These are phyloP conservation scores for Scaptomyza montana DNA, from an alignment of 1,140 invertebrate species.

Conservation along the genomic window DNA sequence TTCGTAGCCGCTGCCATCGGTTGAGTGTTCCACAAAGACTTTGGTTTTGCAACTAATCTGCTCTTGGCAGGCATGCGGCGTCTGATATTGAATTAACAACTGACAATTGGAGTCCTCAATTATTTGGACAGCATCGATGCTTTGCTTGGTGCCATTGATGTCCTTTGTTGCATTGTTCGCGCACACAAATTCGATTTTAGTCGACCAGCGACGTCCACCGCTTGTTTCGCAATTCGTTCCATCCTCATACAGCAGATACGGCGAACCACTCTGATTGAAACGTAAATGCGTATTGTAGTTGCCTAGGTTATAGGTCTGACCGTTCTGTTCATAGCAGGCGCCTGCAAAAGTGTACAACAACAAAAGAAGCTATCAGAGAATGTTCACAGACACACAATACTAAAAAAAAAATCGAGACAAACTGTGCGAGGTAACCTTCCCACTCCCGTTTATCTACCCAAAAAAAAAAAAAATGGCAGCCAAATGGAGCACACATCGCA, in stretches of 20 bases:
- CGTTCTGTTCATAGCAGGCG: constrained; percentile 65
- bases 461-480: too few species aligned
- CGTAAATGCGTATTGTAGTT: constrained; percentile 84
- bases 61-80: constrained; percentile 83
- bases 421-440: not conserved
- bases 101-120: constrained; percentile 84
- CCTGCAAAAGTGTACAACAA: constrained; percentile 65
- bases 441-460: too few species aligned
- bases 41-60: constrained; percentile 77
- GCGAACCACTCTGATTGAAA: constrained; percentile 84
- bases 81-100: constrained; percentile 84
- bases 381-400: not conserved
- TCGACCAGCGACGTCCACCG: constrained; percentile 77
- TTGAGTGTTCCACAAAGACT: constrained; percentile 55
- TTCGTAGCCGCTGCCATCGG: constrained; percentile 62
- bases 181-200: constrained; percentile 85
- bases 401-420: constrained; percentile 24
- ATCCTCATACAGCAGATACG: constrained; percentile 85
- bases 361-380: not conserved
- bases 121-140: constrained; percentile 72
- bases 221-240: constrained; percentile 79
- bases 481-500: not conserved
- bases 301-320: constrained; percentile 82
- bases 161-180: constrained; percentile 75
- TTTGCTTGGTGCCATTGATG: constrained; percentile 48